Percentiles rank a stretch among this genome's conserved stretches.
Conservation (phyloP, 2,797 vertebrate species). For the Aythya fuligula region DNA sequence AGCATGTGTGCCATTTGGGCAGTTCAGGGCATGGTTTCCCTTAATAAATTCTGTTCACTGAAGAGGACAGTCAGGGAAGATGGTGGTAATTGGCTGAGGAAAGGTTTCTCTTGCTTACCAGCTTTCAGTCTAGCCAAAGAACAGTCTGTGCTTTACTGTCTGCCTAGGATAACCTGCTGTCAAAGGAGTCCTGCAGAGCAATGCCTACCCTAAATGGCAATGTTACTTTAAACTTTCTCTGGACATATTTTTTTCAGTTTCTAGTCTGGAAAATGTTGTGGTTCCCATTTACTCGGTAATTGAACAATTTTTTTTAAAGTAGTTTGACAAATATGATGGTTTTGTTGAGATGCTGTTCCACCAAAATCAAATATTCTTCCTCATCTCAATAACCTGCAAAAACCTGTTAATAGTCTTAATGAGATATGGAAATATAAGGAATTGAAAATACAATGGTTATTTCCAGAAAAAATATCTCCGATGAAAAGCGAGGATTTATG, state of each 20-base stretch:
- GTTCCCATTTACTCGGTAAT: neutral
- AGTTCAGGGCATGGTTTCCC: neutral
- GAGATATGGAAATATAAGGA: neutral
- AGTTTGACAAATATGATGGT: neutral
- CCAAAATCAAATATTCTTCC: neutral
- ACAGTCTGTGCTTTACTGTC: neutral
- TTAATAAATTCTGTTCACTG: neutral
- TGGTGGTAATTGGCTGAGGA: neutral
- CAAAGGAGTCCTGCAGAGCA: neutral
- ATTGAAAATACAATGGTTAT: neutral
- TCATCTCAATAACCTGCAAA: neutral
- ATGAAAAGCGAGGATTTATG: neutral
- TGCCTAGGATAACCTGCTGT: neutral
- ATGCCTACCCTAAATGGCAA: neutral
- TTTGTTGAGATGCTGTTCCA: neutral
- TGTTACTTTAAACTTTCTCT: neutral
- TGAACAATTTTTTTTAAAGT: neutral
- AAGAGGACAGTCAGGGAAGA: neutral
- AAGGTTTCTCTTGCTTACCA: neutral
- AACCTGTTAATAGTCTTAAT: neutral
- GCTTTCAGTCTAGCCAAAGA: neutral
- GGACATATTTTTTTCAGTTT: neutral
- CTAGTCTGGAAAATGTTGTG: neutral
- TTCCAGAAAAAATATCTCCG: neutral
- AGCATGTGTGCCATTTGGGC: neutral